phyloP scores from a whole-genome alignment of 2,797 vertebrate genomes.

The Alcedo quadribrachys region DNA sequence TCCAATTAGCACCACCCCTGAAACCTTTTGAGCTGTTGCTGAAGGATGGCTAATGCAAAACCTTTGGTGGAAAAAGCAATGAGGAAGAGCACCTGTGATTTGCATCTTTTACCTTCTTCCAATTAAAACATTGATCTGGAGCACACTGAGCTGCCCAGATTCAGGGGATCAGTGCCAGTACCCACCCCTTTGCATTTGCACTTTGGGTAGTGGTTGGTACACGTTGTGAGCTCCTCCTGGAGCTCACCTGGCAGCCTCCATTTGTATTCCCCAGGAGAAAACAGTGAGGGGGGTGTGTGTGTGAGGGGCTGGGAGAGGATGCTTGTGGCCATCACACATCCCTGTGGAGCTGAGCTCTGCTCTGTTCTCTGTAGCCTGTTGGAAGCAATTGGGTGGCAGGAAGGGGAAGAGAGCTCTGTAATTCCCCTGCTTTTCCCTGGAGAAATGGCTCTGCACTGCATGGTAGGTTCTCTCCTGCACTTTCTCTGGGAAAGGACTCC shows the following conservation, averaged over 20 bases:
- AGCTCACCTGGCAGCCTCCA: neutral
- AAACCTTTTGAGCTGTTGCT: neutral
- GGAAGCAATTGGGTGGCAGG: neutral
- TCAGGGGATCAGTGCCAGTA: slow-evolving; percentile 28
- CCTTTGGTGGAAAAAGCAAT: neutral
- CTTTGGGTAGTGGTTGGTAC: slow-evolving; percentile 25
- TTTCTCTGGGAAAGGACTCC: slow-evolving; percentile 11
- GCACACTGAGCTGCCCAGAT: slow-evolving; percentile 10
- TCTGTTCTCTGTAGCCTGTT: neutral
- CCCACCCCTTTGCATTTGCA: slow-evolving; percentile 44
- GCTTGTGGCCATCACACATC: neutral
- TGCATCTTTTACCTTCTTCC: neutral
- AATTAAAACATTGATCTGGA: neutral
- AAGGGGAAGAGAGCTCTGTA: neutral
- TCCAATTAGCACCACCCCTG: neutral
- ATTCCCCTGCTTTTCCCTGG: neutral
- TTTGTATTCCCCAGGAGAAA: neutral
- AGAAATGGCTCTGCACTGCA: neutral
- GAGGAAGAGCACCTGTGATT: neutral
- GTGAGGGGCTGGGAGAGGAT: neutral
- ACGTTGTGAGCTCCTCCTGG: neutral
- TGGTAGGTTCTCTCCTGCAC: neutral
- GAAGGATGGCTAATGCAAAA: neutral
- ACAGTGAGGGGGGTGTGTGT: neutral
- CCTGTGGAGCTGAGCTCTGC: neutral